Evolutionary conservation across 2,113 vertebrate species (phyloP).

Genomic region (Datnioides undecimradiatus): DNA sequence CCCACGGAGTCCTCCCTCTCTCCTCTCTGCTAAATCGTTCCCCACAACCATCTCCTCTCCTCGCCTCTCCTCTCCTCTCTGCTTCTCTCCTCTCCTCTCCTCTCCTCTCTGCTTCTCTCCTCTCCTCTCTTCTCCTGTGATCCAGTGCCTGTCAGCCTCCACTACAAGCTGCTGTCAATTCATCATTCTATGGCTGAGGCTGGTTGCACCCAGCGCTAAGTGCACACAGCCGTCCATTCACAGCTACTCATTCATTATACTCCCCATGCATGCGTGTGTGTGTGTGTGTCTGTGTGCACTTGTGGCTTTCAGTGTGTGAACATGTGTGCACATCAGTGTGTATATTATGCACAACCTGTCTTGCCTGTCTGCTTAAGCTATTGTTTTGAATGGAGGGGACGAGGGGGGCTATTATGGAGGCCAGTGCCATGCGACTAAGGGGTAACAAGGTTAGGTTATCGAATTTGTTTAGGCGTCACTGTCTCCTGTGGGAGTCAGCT

Average conservation of each 20-base stretch:
- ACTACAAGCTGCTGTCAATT: conserved; percentile 73
- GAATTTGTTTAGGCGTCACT: conserved; percentile 82
- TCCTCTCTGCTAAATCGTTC: conserved; percentile 44
- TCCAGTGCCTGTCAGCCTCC: conserved; percentile 53
- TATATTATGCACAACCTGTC: conserved; percentile 70
- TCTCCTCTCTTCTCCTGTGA: conserved; percentile 26
- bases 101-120: conserved; percentile 34
- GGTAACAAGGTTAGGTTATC: conserved; percentile 82
- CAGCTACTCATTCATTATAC: conserved; percentile 78
- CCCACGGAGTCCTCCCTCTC: conserved; percentile 73
- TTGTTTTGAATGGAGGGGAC: conserved; percentile 72
- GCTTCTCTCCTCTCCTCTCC: conserved; percentile 37
- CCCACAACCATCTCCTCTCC: conserved; percentile 37
- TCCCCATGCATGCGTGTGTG: conserved; percentile 34
- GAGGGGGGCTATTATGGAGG: conserved; percentile 62
- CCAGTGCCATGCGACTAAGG: conserved; percentile 67
- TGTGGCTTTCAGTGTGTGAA: conserved; percentile 58
- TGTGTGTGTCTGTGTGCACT: conserved; percentile 45
- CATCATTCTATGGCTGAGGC: conserved; percentile 69
- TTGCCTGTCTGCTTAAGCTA: conserved; percentile 68
- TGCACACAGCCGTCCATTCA: conserved; percentile 80
- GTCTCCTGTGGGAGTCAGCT: conserved; percentile 73
- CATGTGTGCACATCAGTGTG: conserved; percentile 56
- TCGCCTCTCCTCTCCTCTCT: conserved; percentile 34
- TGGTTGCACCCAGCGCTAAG: conserved; percentile 70